phyloP scores from a whole-genome alignment of 2,888 invertebrate genomes.

The Petrolisthes cinctipes region DNA sequence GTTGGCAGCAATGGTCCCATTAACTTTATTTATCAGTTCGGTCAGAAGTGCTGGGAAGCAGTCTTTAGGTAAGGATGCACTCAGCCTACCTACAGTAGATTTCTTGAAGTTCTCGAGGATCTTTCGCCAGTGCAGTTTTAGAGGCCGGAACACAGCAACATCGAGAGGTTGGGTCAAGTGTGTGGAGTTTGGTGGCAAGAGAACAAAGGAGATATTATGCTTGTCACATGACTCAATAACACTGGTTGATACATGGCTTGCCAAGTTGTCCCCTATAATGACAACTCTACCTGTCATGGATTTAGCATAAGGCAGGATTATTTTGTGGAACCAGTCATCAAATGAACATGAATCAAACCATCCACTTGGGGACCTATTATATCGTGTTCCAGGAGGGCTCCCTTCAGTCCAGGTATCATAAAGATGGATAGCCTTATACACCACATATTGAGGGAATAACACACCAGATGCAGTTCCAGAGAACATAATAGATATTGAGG shows the following conservation, averaged over 20 bases:
- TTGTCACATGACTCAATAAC: neutral
- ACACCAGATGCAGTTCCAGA: too few species aligned
- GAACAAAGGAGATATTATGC: neutral
- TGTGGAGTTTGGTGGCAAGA: neutral
- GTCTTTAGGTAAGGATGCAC: too few species aligned
- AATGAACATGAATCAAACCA: neutral
- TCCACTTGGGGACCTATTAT: neutral
- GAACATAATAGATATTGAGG: too few species aligned
- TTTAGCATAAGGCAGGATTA: constrained; percentile 1
- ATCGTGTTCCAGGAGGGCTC: neutral
- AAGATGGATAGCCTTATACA: too few species aligned
- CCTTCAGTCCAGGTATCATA: too few species aligned
- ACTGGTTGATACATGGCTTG: neutral
- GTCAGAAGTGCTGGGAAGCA: neutral
- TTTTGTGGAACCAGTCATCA: neutral
- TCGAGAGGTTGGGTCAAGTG: constrained; percentile 2
- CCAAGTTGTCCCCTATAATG: neutral
- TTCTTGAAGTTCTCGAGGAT: neutral
- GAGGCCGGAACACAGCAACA: neutral
- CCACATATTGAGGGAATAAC: too few species aligned
- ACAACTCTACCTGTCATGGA: too few species aligned
- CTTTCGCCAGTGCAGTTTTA: neutral
- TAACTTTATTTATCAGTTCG: constrained; percentile 8
- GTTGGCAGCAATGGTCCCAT: neutral
- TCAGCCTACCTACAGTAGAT: too few species aligned